Base-by-base conservation (phyloP, 2,113 vertebrate genomes). In the Ardeotis arabs region DNA sequence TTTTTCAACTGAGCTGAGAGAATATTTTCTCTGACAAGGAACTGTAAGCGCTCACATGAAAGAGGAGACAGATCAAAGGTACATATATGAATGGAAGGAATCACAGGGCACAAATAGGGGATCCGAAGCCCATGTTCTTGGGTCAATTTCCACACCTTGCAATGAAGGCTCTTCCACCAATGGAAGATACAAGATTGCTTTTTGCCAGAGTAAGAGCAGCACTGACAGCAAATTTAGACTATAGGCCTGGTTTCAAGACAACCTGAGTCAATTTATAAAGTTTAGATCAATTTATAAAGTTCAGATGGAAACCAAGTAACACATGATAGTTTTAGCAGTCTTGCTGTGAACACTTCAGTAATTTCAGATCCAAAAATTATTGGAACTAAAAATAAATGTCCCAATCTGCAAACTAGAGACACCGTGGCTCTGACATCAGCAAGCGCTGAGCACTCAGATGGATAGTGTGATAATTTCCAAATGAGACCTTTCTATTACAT, bases 321-420 rank as follows among this genome's bases (percentile, higher is more conserved):
- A 59, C 49, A 72, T 45, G 87, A 77, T 64, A 56, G 69, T 35
- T 93, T 77, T 64, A 88, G 79, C 66, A 82, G 69, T 64, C 75
- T 88, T 78, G 50, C 69, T 88, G 79, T 35, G 90, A 96, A 92
- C 31, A 59, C 59, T 92, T 76, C 37, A 31, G 83, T 49, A 89
- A 84, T 67, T 60, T 69, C 84, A 60, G 87, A 96, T 81, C 49
- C 87, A 87, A 84, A 90, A 94, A 33, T 82, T 90, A 90, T 73
- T 78, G 27, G 70, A 85, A 81, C 70, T 81, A 85, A 93, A 93
- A 90, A 93, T 90, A 93, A 93, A 77, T 23, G 64, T 94, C 93
- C 75, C 93, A 74, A 35, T 88, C 87, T 94, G 84, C 87, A 90
- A 90, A 88, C 75, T 44, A 85, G 47, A 94, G 79, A 58, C 56